A percentile compares a stretch with the other conserved stretches of the same genome.
phyloP scores from a whole-genome alignment of 1,140 invertebrate species.

The Drosophila pandora region DNA sequence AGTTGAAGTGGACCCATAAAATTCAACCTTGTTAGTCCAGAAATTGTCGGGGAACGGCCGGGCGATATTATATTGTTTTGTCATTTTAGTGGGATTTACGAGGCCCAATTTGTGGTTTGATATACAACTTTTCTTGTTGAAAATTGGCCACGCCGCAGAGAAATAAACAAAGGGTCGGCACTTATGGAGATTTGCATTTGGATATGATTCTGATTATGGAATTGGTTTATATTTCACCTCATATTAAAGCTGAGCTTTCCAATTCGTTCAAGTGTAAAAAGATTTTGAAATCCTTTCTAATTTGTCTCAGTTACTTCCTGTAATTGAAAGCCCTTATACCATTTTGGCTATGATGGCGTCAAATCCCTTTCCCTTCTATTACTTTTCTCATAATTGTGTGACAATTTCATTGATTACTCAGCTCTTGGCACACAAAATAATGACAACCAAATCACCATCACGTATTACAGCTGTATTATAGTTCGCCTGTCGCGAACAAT shows the following conservation, averaged over 20 bases:
- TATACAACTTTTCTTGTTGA: conserved; percentile 20
- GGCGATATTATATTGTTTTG: conserved; percentile 68
- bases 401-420: conserved; percentile 72
- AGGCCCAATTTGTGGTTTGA: conserved; percentile 45
- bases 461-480: conserved; percentile 71
- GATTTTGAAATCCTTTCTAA: too few species aligned
- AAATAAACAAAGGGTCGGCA: conserved; percentile 2
- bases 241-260: too few species aligned
- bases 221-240: neutral
- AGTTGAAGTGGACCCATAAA: conserved; percentile 34
- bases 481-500: conserved; percentile 64
- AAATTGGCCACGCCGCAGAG: conserved; percentile 16
- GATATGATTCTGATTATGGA: neutral
- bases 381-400: conserved; percentile 56
- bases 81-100: conserved; percentile 60
- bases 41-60: conserved; percentile 17
- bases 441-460: conserved; percentile 67
- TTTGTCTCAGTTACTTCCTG: too few species aligned
- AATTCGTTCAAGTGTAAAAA: too few species aligned
- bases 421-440: conserved; percentile 27
- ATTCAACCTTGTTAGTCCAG: conserved; percentile 23
- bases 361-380: conserved; percentile 1
- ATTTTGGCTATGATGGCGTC: conserved; percentile 4
- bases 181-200: neutral
- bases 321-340: too few species aligned